Evolutionary conservation across 2,797 vertebrate species (phyloP).

Genomic region (Myoxocephalus aenaeus): DNA sequence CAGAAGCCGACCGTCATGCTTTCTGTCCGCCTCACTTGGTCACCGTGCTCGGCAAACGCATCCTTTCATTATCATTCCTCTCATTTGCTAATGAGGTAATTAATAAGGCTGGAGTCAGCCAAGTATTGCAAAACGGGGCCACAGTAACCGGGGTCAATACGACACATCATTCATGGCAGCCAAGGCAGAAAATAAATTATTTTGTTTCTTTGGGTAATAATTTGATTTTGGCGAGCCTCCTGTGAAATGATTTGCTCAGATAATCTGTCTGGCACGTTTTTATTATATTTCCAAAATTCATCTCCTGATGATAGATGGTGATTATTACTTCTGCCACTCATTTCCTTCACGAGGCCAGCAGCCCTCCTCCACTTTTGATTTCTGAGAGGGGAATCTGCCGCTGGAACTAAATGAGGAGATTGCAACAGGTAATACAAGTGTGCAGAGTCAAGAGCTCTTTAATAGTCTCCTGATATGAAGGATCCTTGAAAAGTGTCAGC

Average conservation of each 20-base stretch:
- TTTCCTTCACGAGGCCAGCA: slow-evolving; percentile 25
- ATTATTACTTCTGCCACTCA: slow-evolving; percentile 45
- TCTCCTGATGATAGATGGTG: slow-evolving; percentile 37
- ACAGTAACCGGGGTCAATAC: slow-evolving; percentile 44
- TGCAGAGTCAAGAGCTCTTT: slow-evolving; percentile 56
- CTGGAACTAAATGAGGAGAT: slow-evolving; percentile 59
- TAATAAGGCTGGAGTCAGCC: slow-evolving; percentile 54
- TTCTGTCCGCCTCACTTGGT: slow-evolving; percentile 24
- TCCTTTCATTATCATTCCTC: slow-evolving; percentile 36
- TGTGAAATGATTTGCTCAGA: slow-evolving; percentile 23
- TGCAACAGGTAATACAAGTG: slow-evolving; percentile 54
- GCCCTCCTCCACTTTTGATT: slow-evolving; percentile 58
- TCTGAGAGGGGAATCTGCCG: slow-evolving; percentile 31
- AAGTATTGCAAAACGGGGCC: slow-evolving; percentile 27
- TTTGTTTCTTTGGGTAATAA: slow-evolving; percentile 36
- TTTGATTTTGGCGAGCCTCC: slow-evolving; percentile 3
- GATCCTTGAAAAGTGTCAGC: slow-evolving; percentile 56
- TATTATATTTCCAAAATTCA: slow-evolving; percentile 36
- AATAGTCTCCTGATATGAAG: slow-evolving; percentile 51
- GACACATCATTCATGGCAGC: slow-evolving; percentile 28
- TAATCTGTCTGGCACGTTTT: slow-evolving; percentile 21
- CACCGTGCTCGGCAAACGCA: not conserved
- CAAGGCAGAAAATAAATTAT: slow-evolving; percentile 2
- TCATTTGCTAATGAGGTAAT: slow-evolving; percentile 66
- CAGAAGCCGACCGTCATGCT: slow-evolving; percentile 32